These are phyloP conservation scores for Hirtodrosophila alboralis DNA, from an alignment of 2,888 invertebrate genomes.

Conservation along the genomic window DNA sequence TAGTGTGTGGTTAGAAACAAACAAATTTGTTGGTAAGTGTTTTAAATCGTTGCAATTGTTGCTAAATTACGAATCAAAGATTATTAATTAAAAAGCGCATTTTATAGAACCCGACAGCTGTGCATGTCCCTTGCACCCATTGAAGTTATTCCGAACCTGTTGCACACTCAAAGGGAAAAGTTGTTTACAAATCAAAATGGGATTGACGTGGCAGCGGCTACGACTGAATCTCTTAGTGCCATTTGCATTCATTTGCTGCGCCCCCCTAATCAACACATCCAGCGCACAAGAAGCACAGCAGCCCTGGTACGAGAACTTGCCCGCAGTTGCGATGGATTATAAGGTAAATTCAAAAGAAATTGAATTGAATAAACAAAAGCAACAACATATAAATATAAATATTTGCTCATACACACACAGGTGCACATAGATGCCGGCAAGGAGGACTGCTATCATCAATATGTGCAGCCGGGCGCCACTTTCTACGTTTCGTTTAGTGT, in stretches of 20 bases:
- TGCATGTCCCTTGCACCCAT: too few relatives aligned
- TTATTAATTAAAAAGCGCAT: too few relatives aligned
- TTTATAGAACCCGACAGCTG: too few relatives aligned
- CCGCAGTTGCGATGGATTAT: slow-evolving; percentile 97
- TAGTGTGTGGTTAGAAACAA: too few relatives aligned
- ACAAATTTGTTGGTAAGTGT: too few relatives aligned
- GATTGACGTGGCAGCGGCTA: slow-evolving; percentile 83
- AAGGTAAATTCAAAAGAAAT: slow-evolving; percentile 85
- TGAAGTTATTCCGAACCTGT: neutral
- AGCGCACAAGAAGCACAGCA: slow-evolving; percentile 85
- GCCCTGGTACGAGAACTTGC: slow-evolving; percentile 94
- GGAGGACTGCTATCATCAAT: slow-evolving; percentile 98
- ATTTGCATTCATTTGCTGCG: slow-evolving; percentile 47
- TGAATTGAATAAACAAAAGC: slow-evolving; percentile 14
- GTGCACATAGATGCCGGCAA: slow-evolving; percentile 96
- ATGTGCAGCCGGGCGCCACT: slow-evolving; percentile 95
- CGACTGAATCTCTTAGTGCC: slow-evolving; percentile 51
- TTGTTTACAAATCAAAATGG: slow-evolving; percentile 65
- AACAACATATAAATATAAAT: slow-evolving; percentile 1
- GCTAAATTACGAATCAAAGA: too few relatives aligned
- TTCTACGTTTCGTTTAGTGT: slow-evolving; percentile 98
- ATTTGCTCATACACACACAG: slow-evolving; percentile 34
- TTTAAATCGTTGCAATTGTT: too few relatives aligned
- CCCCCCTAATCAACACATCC: slow-evolving; percentile 44
- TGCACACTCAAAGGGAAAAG: too few relatives aligned